Conservation (phyloP, 2,888 invertebrate species). For the Smittia sp. region DNA sequence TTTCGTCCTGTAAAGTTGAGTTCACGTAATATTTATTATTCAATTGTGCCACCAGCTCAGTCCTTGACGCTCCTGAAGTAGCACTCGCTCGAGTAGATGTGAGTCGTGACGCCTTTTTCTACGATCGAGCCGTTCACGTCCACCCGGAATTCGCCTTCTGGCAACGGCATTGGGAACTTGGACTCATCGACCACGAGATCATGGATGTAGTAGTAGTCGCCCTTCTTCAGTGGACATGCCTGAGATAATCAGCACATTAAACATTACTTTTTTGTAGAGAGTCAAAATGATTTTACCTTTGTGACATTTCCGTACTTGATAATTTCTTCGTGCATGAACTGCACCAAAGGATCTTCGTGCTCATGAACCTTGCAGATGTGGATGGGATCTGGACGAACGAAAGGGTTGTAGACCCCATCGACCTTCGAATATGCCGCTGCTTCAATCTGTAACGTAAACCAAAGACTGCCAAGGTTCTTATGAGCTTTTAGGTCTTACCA, state of each 20-base stretch:
- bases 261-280: neutral
- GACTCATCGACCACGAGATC: neutral
- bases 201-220: neutral
- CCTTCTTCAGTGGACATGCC: conserved; percentile 18
- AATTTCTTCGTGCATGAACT: conserved; percentile 30
- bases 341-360: conserved; percentile 25
- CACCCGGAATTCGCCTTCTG: conserved; percentile 29
- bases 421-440: conserved; percentile 27
- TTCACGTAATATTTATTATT: too few relatives aligned
- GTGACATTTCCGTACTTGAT: conserved; percentile 29
- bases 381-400: conserved; percentile 12
- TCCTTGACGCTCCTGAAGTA: conserved; percentile 7
- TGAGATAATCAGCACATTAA: neutral
- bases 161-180: conserved; percentile 20
- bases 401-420: conserved; percentile 10
- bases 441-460: conserved; percentile 2
- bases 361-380: conserved; percentile 29
- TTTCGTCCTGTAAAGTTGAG: too few relatives aligned
- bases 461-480: neutral
- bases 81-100: conserved; percentile 1
- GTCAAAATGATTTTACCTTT: neutral
- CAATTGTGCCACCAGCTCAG: neutral
- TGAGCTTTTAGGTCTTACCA: neutral
- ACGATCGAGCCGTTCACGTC: conserved; percentile 19
- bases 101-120: neutral